phyloP scores from a whole-genome alignment of 2,888 invertebrate genomes.

The Tuberolachnus salignus region DNA sequence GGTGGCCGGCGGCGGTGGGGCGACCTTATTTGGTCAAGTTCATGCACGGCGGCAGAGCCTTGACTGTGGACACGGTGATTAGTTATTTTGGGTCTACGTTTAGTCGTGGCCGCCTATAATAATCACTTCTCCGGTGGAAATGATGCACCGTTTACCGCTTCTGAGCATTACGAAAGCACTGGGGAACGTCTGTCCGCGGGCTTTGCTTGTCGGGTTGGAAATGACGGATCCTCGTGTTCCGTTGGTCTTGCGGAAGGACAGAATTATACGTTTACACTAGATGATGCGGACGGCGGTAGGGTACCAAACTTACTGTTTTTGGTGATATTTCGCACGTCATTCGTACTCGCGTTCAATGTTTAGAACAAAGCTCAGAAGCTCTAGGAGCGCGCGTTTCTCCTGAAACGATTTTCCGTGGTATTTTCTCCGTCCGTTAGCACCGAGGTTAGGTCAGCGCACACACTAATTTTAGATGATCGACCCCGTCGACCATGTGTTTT shows the following conservation, averaged over 20 bases:
- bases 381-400: neutral
- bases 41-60: slow-evolving; percentile 30
- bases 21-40: slow-evolving; percentile 53
- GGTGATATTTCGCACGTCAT: too few species aligned
- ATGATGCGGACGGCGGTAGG: neutral
- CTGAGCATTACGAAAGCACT: neutral
- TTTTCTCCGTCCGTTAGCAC: neutral
- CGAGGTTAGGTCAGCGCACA: too few species aligned
- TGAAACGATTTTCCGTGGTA: neutral
- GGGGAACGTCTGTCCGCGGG: neutral
- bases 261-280: neutral
- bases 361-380: too few species aligned
- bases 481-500: too few species aligned
- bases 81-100: slow-evolving; percentile 39
- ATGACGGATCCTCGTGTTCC: too few species aligned
- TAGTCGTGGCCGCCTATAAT: neutral
- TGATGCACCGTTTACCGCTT: neutral
- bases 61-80: slow-evolving; percentile 48
- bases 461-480: too few species aligned
- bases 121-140: neutral
- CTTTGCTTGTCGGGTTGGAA: too few species aligned
- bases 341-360: too few species aligned
- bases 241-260: too few species aligned
- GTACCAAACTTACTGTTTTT: too few species aligned
- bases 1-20: neutral